phyloP scores from a whole-genome alignment of 2,113 vertebrate genomes.

The Acrocephalus kingi region DNA sequence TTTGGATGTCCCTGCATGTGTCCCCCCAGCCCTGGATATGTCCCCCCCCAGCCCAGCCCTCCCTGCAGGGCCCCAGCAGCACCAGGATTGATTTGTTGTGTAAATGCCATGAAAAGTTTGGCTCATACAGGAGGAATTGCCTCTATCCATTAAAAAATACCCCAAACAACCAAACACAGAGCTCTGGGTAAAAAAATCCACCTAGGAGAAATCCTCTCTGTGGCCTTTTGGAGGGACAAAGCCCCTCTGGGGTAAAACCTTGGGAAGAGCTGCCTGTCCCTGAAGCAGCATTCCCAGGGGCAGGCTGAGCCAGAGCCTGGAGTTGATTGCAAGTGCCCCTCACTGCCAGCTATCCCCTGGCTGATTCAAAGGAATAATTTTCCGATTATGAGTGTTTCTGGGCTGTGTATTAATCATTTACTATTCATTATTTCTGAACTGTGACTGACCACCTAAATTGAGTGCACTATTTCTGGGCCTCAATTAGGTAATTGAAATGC shows the following conservation, averaged over 20 bases:
- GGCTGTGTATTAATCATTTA: constrained; percentile 21
- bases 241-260: fast-evolving
- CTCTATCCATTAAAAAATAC: fast-evolving
- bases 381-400: not conserved
- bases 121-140: fast-evolving
- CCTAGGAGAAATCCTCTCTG: not conserved
- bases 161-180: fast-evolving
- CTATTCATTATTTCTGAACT: constrained; percentile 48
- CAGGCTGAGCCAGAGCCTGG: not conserved
- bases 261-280: not conserved
- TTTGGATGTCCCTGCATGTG: not conserved
- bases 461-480: constrained; percentile 25
- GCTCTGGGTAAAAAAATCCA: not conserved
- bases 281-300: fast-evolving
- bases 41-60: not conserved
- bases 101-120: not conserved
- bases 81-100: fast-evolving
- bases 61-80: too few species aligned
- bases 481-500: constrained; percentile 54
- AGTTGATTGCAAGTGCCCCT: not conserved
- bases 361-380: not conserved
- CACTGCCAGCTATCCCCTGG: not conserved
- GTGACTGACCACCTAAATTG: constrained; percentile 48
- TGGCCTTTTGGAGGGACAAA: not conserved
- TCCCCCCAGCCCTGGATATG: not conserved